A percentile compares a stretch with the other conserved stretches of the same genome.
These are phyloP conservation scores for Smutsia temminckii DNA, from an alignment of 2,797 vertebrate genomes.

Conservation along the genomic window DNA sequence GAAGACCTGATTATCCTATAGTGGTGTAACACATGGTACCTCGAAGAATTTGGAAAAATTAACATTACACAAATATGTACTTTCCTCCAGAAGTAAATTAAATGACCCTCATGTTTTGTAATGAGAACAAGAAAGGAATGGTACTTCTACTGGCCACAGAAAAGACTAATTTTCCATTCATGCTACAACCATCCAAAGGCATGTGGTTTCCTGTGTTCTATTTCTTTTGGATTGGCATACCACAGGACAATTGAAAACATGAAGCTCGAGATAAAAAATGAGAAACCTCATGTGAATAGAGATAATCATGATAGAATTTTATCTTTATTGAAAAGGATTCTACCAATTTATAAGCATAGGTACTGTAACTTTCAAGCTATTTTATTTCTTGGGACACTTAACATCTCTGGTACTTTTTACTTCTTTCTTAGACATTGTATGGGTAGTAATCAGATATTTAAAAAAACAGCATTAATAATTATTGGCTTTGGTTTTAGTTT, in stretches of 20 bases:
- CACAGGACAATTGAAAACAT: not conserved
- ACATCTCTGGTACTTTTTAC: not conserved
- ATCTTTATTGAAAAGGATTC: not conserved
- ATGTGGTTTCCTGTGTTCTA: not conserved
- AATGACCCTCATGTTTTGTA: not conserved
- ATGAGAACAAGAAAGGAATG: not conserved
- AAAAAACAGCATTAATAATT: not conserved
- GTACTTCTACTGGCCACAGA: not conserved
- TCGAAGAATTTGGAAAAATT: slow-evolving; percentile 17
- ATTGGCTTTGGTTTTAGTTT: not conserved
- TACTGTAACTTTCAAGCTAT: not conserved
- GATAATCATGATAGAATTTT: not conserved
- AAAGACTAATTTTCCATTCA: not conserved
- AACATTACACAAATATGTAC: not conserved
- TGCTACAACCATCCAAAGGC: not conserved
- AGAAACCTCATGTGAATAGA: not conserved
- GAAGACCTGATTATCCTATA: not conserved
- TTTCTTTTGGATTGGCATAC: not conserved
- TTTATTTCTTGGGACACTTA: not conserved
- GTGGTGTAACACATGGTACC: not conserved
- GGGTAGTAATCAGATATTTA: not conserved
- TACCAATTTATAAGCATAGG: not conserved
- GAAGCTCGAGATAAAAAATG: not conserved
- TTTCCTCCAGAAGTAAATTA: not conserved
- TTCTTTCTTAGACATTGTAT: not conserved